Evolutionary conservation across 1,140 invertebrate genomes (phyloP), one percentile per base, ranked within the genome.

Genomic region (Ptiloglossa arizonensis): DNA sequence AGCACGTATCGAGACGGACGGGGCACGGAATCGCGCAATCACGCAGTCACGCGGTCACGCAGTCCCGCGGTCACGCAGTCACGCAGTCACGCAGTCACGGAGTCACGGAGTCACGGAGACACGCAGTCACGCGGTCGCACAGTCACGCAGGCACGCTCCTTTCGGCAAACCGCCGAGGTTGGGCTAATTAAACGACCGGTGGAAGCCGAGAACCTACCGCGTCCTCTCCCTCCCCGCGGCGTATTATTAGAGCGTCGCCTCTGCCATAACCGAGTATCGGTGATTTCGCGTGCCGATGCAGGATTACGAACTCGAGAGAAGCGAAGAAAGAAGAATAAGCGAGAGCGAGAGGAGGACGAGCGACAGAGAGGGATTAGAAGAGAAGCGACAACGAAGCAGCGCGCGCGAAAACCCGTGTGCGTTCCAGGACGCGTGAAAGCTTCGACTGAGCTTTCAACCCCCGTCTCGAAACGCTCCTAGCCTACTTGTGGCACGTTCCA

Each of bases 391-490:
- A 59, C 41, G 64, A 48, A 85, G 50, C 74, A 70, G 41, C 74
- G 79, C 70, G 77, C 72, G 73, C 77, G 72, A 85, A 38, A 60
- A 62, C 32, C 74, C 77, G 82, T 73, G 79, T 88, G 72, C 86
- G 81, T 85, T 79, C 82, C 69, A 77, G 78, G 79, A 78, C 86
- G 86, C 87, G 86, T 83, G 62, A 80, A 85, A 88, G 78, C 86
- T 83, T 83, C 87, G 84, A 89, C 87, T 89, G 86, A 89, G 86
- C 85, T 89, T 88, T 87, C 87, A 59, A 80, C 81, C 71, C 86
- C 72, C 52, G 76, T 35, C 80, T 66, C 66, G 71, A 38, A 67
- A 66, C 63, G 73, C 71, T 83, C 63, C 71, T 72, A 79, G 52
- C 56, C 54, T 73, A 73, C 78, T 82, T 50, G 76, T 62, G 75